These are phyloP conservation scores for Rotaria socialis DNA, from an alignment of 2,888 invertebrate genomes.

Conservation along the genomic window DNA sequence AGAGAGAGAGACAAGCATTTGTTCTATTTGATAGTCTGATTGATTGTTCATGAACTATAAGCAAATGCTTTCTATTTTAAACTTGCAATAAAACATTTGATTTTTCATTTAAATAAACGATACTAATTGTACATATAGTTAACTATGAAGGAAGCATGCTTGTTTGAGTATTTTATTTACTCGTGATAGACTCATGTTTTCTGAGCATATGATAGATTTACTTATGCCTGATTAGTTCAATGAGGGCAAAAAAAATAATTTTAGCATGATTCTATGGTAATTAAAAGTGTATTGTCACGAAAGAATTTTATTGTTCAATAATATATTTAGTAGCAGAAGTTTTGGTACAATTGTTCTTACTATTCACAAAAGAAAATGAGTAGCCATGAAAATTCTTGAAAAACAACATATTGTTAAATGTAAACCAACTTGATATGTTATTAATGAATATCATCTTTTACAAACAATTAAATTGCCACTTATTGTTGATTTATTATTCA, in stretches of 20 bases:
- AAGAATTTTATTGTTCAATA: conserved; percentile 91
- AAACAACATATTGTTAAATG: conserved; percentile 79
- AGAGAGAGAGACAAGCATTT: too few relatives aligned
- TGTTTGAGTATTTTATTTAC: not conserved
- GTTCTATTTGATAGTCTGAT: too few relatives aligned
- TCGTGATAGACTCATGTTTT: not conserved
- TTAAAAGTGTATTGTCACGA: not conserved
- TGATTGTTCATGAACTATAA: too few relatives aligned
- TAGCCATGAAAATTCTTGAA: conserved; percentile 99
- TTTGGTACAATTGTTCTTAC: conserved; percentile 99
- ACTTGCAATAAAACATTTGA: too few relatives aligned
- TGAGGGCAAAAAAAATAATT: too few relatives aligned
- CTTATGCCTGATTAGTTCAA: not conserved
- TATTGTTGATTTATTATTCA: conserved; percentile 24
- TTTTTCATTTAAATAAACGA: too few relatives aligned
- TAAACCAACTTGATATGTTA: not conserved
- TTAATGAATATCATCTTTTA: conserved; percentile 8
- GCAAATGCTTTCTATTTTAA: too few relatives aligned
- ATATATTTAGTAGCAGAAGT: conserved; percentile 92
- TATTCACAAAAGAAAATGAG: conserved; percentile 93
- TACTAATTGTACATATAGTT: too few relatives aligned
- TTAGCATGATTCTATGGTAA: too few relatives aligned
- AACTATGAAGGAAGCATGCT: not conserved
- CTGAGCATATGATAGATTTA: not conserved
- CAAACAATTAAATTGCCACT: not conserved